Percentiles rank a stretch among this genome's conserved stretches.
Evolutionary conservation across 2,113 vertebrate genomes (phyloP).

Genomic region (Crotophaga sulcirostris): DNA sequence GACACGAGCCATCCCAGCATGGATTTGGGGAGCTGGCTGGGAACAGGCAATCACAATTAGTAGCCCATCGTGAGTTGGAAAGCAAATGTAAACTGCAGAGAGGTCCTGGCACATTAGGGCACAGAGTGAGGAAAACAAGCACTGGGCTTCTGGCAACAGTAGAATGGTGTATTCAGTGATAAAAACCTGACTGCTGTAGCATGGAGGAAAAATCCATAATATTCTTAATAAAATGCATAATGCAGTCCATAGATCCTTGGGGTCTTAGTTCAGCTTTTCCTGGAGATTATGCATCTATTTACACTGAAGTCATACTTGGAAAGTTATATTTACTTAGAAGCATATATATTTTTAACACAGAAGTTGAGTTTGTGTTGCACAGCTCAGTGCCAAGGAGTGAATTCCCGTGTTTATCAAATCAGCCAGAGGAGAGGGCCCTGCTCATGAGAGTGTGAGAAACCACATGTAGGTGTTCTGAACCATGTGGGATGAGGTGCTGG

Average conservation of each 20-base stretch:
- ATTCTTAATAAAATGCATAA: background rate
- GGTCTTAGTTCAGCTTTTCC: background rate
- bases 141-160: constrained; percentile 8
- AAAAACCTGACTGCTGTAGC: background rate
- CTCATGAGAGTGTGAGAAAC: background rate
- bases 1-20: rapidly evolving
- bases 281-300: background rate
- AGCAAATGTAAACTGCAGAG: background rate
- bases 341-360: background rate
- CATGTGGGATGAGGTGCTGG: background rate
- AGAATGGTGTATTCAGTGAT: background rate
- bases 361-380: background rate
- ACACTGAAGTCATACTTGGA: background rate
- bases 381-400: background rate
- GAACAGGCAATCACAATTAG: background rate
- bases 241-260: background rate
- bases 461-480: background rate
- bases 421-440: background rate
- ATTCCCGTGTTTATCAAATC: background rate
- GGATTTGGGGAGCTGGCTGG: background rate
- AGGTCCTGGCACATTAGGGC: background rate
- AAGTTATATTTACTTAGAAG: background rate
- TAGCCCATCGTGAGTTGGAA: background rate
- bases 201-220: background rate
- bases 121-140: background rate